Conservation (phyloP, 2,888 invertebrate genomes). For the Dynastes hyllus region DNA sequence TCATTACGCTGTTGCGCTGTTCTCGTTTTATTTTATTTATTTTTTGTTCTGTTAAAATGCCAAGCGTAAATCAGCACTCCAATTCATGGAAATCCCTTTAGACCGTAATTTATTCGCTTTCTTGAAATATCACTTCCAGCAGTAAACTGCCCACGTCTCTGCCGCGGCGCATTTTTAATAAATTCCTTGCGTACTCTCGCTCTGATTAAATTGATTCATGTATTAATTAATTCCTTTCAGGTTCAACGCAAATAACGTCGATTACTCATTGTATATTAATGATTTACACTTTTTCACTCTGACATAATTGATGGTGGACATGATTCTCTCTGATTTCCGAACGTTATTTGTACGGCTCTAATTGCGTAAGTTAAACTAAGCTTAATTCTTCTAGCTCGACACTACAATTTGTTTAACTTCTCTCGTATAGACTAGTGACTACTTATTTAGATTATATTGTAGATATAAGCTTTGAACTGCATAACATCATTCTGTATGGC, state of each 20-base stretch:
- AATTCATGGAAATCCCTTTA: conserved; percentile 8
- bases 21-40: too few relatives aligned
- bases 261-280: conserved; percentile 13
- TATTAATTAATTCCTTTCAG: conserved; percentile 26
- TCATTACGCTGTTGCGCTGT: too few relatives aligned
- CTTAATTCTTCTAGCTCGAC: conserved; percentile 3
- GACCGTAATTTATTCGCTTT: conserved; percentile 8
- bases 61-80: background rate
- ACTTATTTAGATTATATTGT: conserved; percentile 2
- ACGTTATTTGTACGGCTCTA: background rate
- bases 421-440: background rate
- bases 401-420: background rate
- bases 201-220: conserved; percentile 20
- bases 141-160: conserved; percentile 9
- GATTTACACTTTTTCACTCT: conserved; percentile 17
- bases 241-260: conserved; percentile 7
- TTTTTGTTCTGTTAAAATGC: background rate
- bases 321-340: conserved; percentile 8
- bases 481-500: too few relatives aligned
- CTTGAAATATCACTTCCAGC: conserved; percentile 12
- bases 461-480: too few relatives aligned
- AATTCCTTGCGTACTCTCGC: conserved; percentile 6
- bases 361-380: conserved; percentile 20
- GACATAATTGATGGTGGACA: conserved; percentile 27
- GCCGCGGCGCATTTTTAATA: conserved; percentile 7